These are phyloP conservation scores for Latheticus oryzae DNA, from an alignment of 2,888 invertebrate species.

Conservation along the genomic window DNA sequence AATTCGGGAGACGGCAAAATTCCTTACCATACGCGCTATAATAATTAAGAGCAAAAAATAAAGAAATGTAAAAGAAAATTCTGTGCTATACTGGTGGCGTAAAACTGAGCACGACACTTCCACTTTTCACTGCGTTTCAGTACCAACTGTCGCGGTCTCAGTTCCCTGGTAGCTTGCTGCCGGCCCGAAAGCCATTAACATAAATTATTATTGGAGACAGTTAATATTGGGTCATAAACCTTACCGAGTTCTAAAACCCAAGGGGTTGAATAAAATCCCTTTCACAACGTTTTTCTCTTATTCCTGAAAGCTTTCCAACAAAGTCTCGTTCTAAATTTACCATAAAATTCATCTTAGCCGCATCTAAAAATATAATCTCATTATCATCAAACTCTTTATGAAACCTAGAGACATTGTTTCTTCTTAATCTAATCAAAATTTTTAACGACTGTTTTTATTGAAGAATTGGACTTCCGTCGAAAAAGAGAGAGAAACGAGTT, in stretches of 20 bases:
- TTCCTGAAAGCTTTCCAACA: constrained; percentile 36
- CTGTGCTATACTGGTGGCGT: constrained; percentile 2
- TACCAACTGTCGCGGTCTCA: constrained; percentile 63
- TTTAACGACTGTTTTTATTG: background rate
- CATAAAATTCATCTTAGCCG: too few relatives aligned
- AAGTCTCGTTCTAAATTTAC: background rate
- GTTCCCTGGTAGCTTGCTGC: constrained; percentile 57
- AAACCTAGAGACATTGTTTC: too few relatives aligned
- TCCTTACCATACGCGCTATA: background rate
- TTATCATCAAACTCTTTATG: background rate
- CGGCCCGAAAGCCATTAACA: constrained; percentile 65
- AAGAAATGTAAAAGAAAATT: constrained; percentile 3
- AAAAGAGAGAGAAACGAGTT: too few relatives aligned
- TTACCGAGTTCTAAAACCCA: constrained; percentile 54
- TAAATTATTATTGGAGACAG: constrained; percentile 74
- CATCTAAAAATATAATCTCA: background rate
- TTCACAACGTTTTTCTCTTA: constrained; percentile 6
- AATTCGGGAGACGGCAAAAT: background rate
- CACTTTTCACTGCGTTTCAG: constrained; percentile 61
- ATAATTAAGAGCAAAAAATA: constrained; percentile 6
- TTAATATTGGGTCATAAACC: constrained; percentile 68
- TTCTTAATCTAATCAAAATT: constrained; percentile 1
- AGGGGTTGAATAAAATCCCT: constrained; percentile 43
- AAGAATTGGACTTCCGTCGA: constrained; percentile 11
- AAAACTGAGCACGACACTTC: constrained; percentile 51